Conservation (phyloP, 2,888 invertebrate genomes). For the Conus canariensis region DNA sequence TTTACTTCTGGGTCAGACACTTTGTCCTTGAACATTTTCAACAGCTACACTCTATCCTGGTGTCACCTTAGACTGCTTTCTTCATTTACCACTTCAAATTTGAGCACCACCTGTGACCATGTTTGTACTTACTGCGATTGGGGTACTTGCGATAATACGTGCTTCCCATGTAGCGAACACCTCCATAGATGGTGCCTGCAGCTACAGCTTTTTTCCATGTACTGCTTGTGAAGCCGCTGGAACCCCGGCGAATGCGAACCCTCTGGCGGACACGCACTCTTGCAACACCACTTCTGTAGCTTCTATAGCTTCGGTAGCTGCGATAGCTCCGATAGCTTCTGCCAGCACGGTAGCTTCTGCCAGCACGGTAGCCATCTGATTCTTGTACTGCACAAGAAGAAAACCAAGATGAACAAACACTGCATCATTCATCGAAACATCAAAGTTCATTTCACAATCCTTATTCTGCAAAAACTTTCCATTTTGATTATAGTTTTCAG, state of each 20-base stretch:
- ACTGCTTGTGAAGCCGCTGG: conserved; percentile 26
- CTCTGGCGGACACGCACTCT: conserved; percentile 17
- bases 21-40: not conserved
- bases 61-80: too few relatives aligned
- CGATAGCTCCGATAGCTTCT: not conserved
- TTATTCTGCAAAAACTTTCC: not conserved
- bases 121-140: conserved; percentile 9
- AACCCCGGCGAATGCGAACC: conserved; percentile 40
- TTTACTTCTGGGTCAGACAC: too few relatives aligned
- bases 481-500: not conserved
- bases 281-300: not conserved
- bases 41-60: not conserved
- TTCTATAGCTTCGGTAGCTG: not conserved
- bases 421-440: not conserved
- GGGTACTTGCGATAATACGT: conserved; percentile 33
- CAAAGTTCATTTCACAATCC: too few relatives aligned
- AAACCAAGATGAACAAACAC: not conserved
- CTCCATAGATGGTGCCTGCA: conserved; percentile 43
- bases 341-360: not conserved
- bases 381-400: not conserved
- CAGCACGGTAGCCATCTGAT: not conserved
- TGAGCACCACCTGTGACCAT: too few relatives aligned
- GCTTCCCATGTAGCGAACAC: conserved; percentile 17
- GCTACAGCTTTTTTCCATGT: conserved; percentile 27
- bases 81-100: too few relatives aligned